Base-by-base conservation (phyloP, 2,113 vertebrate species). In the Erythrocercus mccallii region DNA sequence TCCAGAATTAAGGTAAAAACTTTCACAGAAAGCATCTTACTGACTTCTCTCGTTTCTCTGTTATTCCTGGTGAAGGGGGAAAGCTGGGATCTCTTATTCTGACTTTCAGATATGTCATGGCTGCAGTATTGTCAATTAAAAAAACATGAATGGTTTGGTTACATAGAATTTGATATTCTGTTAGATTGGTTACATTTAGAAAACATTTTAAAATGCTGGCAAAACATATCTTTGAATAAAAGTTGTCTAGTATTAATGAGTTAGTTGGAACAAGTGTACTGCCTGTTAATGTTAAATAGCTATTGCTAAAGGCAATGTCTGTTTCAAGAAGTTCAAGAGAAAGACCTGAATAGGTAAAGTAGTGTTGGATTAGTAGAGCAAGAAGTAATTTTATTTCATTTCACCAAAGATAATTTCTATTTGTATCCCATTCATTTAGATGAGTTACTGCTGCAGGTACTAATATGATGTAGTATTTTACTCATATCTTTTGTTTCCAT, bases 231-330 rank as follows among this genome's bases (percentile, higher is more conserved):
- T 83, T 84, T 95, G 47, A 79, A 64, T 71, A 92, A 86, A 92
- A 12, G 64, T 89, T 88, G 56, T 72, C 58, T 90, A 51, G 50
- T 87, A 70, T 86, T 95, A 86, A 76, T 53, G 92, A 86, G 86
- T 93, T 86, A 88, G 54, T 82, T 90, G 57, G 40, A 92, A 71
- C 10, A 62, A 71, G 9, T 30, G 21, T 83, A 13, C 17, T 66
- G 28, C 35, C 35, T 71, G 2, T 50, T 89, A 37, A 65, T 74
- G 70, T 94, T 94, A 76, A 94, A 81, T 85, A 54, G 47, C 12
- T 88, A 19, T 84, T 1, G 42, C 77, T 57, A 91, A 81, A 77
- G 86, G 19, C 65, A 28, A 23, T 38, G 4, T 94, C 15, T 87
- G 65, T 61, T 73, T 50, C 18, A 86, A 79, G 92, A 94, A 80